phyloP scores from a whole-genome alignment of 2,113 vertebrate species.

The Paramisgurnus dabryanus region DNA sequence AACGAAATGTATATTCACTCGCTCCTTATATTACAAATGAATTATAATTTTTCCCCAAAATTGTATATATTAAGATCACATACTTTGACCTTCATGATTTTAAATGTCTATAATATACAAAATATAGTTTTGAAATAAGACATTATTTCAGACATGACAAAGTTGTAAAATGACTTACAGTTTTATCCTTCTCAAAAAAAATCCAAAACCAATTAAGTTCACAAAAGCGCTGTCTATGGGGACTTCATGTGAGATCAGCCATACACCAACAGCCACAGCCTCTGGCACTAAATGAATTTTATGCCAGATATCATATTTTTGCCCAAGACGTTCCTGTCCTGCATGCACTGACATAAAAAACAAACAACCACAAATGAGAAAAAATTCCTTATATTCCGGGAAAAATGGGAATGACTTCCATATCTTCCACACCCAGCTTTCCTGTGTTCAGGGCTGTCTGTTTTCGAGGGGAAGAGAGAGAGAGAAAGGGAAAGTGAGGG shows the following conservation, averaged over 20 bases:
- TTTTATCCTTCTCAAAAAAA: slow-evolving; percentile 30
- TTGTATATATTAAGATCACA: neutral
- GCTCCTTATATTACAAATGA: neutral
- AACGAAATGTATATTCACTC: neutral
- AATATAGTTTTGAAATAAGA: neutral
- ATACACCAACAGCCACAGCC: slow-evolving; percentile 31
- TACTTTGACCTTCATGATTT: neutral
- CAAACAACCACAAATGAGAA: slow-evolving; percentile 5
- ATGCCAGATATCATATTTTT: slow-evolving; percentile 48
- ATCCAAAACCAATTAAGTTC: slow-evolving; percentile 27
- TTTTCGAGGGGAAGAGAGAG: slow-evolving; percentile 52
- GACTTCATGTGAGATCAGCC: slow-evolving; percentile 43
- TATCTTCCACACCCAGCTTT: slow-evolving; percentile 50
- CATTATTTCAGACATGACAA: slow-evolving; percentile 2
- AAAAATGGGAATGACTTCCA: slow-evolving; percentile 46
- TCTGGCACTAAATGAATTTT: slow-evolving; percentile 44
- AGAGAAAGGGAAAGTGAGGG: slow-evolving; percentile 28
- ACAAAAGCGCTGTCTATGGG: slow-evolving; percentile 22
- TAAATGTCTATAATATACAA: neutral
- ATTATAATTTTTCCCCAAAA: no score
- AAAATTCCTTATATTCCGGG: slow-evolving; percentile 46
- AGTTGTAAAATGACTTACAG: slow-evolving; percentile 36
- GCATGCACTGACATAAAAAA: slow-evolving; percentile 24
- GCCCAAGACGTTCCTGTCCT: slow-evolving; percentile 35
- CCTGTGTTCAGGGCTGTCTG: slow-evolving; percentile 43